Base-by-base conservation (phyloP, 2,888 invertebrate genomes). In the Dolomedes plantarius region DNA sequence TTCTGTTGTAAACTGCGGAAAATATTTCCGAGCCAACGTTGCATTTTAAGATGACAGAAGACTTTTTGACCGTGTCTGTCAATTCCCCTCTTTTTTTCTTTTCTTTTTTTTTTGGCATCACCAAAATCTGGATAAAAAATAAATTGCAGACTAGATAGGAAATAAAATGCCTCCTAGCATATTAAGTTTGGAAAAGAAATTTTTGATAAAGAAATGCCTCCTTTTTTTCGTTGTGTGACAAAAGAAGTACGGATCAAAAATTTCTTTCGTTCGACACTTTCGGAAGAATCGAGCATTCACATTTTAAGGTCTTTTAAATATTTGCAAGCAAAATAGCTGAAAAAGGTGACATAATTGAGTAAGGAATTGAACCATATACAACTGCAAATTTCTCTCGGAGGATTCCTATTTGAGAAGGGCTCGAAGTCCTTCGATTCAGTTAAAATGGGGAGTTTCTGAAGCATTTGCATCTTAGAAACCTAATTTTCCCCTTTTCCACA, bases 91-190 rank as follows among this genome's bases (percentile, higher is more conserved):
- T 62, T 78, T 71, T 78, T 71, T 23, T 32, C 28, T 68, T 23
- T 56, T 23, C 16, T 39, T 23, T 56, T 36, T 50, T 28, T n/a
- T 46, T 46, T 56, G 16, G 28, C 19, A n/a, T n/a, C n/a, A n/a
- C n/a, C n/a, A n/a, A n/a, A n/a, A n/a, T n/a, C n/a, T n/a, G n/a
- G n/a, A n/a, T n/a, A 19, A 73, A 67, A 68, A 65, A 71, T 28
- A 41, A 76, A 76, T 46, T 67, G 36, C 56, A n/a, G 28, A 19
- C 50, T 68, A 67, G 50, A 81, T 74, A 74, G 68, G 80, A 81
- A 74, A 81, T 81, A 73, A 81, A 81, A 81, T 73, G 80, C 80
- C 80, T 73, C 16, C 50, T 36, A 68, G 80, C 80, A 74, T 74
- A 81, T 73, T 74, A 81, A 81, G 80, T 74, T 50, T 31, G 32